Percentiles rank a stretch among this genome's conserved stretches.
phyloP scores from a whole-genome alignment of 2,888 invertebrate species.

The Syritta pipiens region DNA sequence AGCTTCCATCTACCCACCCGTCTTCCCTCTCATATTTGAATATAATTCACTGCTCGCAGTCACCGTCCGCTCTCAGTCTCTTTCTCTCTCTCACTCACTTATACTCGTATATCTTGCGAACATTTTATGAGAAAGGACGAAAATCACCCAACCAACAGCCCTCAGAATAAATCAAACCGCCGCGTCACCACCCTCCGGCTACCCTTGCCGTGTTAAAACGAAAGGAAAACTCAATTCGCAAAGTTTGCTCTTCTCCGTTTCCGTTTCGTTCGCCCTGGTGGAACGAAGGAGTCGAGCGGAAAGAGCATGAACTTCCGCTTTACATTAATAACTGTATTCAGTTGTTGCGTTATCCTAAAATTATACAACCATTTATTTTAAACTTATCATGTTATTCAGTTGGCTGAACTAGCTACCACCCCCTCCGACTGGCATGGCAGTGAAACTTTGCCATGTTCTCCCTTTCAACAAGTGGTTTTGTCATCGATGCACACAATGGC shows the following conservation, averaged over 20 bases:
- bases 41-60: slow-evolving; percentile 42
- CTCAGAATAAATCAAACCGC: slow-evolving; percentile 53
- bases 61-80: slow-evolving; percentile 14
- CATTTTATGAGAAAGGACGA: slow-evolving; percentile 27
- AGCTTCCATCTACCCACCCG: not conserved
- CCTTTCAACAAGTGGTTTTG: slow-evolving; percentile 58
- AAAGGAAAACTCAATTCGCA: slow-evolving; percentile 75
- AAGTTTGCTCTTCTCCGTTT: slow-evolving; percentile 74
- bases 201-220: slow-evolving; percentile 42
- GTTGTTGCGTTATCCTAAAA: slow-evolving; percentile 66
- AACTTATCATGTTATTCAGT: slow-evolving; percentile 66
- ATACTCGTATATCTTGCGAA: not conserved
- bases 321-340: slow-evolving; percentile 66
- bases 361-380: slow-evolving; percentile 67
- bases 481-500: slow-evolving; percentile 41
- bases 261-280: slow-evolving; percentile 56
- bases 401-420: slow-evolving; percentile 59
- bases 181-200: slow-evolving; percentile 10
- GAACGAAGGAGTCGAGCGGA: slow-evolving; percentile 39
- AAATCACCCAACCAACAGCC: slow-evolving; percentile 20
- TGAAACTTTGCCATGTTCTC: slow-evolving; percentile 52
- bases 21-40: slow-evolving; percentile 37
- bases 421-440: slow-evolving; percentile 4
- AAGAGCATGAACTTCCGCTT: slow-evolving; percentile 62
- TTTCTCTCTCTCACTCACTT: not conserved